Evolutionary conservation across 2,113 vertebrate species (phyloP), one percentile per base, ranked within the genome.

Genomic region (Caranx ignobilis): DNA sequence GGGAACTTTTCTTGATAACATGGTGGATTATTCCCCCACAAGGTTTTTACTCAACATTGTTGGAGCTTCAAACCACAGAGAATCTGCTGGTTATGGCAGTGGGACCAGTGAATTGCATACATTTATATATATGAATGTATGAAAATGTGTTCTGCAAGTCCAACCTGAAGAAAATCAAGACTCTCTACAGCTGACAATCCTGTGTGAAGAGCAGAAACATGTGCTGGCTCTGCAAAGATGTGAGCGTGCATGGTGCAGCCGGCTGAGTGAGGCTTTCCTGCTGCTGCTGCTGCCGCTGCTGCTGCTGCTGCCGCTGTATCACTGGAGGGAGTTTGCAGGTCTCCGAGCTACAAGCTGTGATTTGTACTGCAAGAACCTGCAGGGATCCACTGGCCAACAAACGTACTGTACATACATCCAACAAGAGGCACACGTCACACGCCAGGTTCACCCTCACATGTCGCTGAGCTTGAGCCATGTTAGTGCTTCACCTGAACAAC

Each of bases 341-440:
- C 48, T 70, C 65, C 11, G 1, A 56, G 35, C 43, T 60, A 34
- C 59, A 64, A 32, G 19, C 64, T 69, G 37, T 6, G 32, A 63
- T 69, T 55, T 62, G 56, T 54, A 45, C 56, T 15, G 39, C 15
- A 43, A 50, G 26, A 48, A 69, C 15, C 75, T 64, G 64, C 64
- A 52, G 62, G 54, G 1, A 18, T 54, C 54, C 74, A 18, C 55
- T 19, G 6, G 35, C 39, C 19, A 39, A 48, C 54, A 0, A 26
- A 26, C 26, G 1, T 26, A 1, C 26, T 1, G 16, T 1, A 3
- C 11, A 10, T 15, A 65, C 21, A n/a, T 19, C 48, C 34, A 41
- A n/a, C 47, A 31, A 32, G 39, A 66, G 41, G 19, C 41, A 48
- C 15, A 11, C 39, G 64, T 68, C 2, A n/a, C 8, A 18, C 5